Percentiles rank a stretch among this genome's conserved stretches.
These are phyloP conservation scores for Empidonax alnorum DNA, from an alignment of 2,113 vertebrate genomes.

Conservation along the genomic window DNA sequence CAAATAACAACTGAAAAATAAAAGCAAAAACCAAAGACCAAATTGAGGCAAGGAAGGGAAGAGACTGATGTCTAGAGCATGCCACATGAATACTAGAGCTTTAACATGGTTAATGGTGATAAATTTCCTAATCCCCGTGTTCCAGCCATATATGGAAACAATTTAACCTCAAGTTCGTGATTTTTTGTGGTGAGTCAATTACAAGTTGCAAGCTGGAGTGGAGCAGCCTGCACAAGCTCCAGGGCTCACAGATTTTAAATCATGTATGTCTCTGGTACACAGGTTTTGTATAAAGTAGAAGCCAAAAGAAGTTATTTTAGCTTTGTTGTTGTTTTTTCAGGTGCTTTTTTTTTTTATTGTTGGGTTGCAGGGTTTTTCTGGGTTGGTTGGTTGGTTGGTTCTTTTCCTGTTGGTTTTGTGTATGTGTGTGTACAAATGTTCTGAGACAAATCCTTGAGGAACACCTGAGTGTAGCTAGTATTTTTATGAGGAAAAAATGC, in stretches of 20 bases:
- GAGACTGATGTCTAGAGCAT: neutral
- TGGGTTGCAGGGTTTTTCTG: neutral
- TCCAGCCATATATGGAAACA: neutral
- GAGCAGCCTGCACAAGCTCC: neutral
- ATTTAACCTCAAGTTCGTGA: neutral
- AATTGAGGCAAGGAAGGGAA: neutral
- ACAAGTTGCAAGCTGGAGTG: neutral
- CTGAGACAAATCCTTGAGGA: neutral
- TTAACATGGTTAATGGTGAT: neutral
- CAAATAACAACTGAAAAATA: too few species aligned
- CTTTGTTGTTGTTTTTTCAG: neutral
- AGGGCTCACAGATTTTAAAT: neutral
- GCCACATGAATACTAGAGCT: neutral
- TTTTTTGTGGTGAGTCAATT: neutral
- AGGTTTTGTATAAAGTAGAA: neutral
- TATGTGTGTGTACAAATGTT: neutral
- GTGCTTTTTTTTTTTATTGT: neutral
- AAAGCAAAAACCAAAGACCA: neutral
- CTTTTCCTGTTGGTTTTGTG: neutral
- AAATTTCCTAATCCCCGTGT: neutral
- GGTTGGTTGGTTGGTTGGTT: neutral
- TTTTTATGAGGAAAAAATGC: neutral
- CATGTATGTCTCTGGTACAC: neutral
- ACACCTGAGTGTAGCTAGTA: neutral
- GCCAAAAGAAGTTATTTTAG: neutral